phyloP scores from a whole-genome alignment of 2,888 invertebrate species.

The Ectemnius continuus region DNA sequence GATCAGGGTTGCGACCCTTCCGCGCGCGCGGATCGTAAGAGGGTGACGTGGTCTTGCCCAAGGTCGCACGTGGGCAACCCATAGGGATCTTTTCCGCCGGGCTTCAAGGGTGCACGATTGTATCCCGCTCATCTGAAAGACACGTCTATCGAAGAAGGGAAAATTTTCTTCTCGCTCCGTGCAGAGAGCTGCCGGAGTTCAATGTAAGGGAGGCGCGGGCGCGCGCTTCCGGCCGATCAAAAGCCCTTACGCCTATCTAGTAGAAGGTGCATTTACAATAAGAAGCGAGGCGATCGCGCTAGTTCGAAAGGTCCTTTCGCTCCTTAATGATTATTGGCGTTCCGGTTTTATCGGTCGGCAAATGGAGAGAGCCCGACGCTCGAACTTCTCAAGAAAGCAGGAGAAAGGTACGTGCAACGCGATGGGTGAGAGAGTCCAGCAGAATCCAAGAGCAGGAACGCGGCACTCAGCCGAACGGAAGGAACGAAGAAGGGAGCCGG shows the following conservation, averaged over 20 bases:
- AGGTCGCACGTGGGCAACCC: conserved; percentile 71
- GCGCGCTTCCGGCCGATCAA: neutral
- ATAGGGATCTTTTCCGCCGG: conserved; percentile 49
- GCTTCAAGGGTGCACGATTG: conserved; percentile 40
- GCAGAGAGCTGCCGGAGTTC: neutral
- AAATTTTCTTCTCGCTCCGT: conserved; percentile 13
- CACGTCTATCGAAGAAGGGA: neutral
- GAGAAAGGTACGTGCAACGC: conserved; percentile 34
- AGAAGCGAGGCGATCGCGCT: neutral
- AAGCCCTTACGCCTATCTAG: too few species aligned
- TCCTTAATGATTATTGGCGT: conserved; percentile 1
- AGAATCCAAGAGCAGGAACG: conserved; percentile 5
- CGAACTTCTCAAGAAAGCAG: conserved; percentile 47
- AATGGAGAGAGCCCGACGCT: conserved; percentile 8
- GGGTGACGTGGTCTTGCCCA: conserved; percentile 63
- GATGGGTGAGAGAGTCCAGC: neutral
- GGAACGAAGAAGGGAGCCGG: conserved; percentile 51
- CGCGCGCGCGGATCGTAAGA: conserved; percentile 53
- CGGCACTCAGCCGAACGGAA: conserved; percentile 50
- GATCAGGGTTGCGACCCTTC: conserved; percentile 65
- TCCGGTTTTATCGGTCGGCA: conserved; percentile 6
- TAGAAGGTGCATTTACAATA: neutral
- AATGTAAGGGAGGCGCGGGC: neutral
- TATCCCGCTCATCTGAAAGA: conserved; percentile 20
- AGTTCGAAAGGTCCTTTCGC: conserved; percentile 8